These are phyloP conservation scores for Falco punctatus DNA, from an alignment of 2,113 vertebrate species.

Conservation along the genomic window DNA sequence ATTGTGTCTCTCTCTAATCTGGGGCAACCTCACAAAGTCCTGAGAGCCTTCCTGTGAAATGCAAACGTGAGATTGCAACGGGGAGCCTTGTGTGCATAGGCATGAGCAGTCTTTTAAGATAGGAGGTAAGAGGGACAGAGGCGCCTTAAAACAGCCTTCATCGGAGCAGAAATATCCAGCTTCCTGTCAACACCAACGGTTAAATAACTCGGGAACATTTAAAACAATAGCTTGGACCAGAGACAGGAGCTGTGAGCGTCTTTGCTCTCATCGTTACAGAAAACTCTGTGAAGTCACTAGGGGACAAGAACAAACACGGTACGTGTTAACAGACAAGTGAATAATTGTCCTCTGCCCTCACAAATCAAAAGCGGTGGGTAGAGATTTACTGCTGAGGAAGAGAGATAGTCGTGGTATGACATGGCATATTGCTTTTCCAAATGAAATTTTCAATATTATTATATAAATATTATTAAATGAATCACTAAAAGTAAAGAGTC, in stretches of 20 bases:
- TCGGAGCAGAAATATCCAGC: neutral
- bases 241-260: neutral
- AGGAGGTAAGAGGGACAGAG: neutral
- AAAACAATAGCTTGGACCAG: slow-evolving; percentile 20
- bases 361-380: neutral
- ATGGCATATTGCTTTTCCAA: neutral
- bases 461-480: neutral
- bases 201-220: neutral
- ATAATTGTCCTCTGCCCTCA: neutral
- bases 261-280: neutral
- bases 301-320: neutral
- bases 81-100: neutral
- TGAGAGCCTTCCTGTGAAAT: neutral
- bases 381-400: neutral
- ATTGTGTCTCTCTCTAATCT: neutral
- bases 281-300: neutral
- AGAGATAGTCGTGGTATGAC: neutral
- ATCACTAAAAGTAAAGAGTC: neutral
- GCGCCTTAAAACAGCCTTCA: neutral
- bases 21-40: neutral
- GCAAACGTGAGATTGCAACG: neutral
- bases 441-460: neutral
- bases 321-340: neutral
- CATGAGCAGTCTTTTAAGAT: neutral
- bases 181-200: neutral